Evolutionary conservation across 2,113 vertebrate species (phyloP), one percentile per base, ranked within the genome.

Genomic region (Hiodon tergisus): DNA sequence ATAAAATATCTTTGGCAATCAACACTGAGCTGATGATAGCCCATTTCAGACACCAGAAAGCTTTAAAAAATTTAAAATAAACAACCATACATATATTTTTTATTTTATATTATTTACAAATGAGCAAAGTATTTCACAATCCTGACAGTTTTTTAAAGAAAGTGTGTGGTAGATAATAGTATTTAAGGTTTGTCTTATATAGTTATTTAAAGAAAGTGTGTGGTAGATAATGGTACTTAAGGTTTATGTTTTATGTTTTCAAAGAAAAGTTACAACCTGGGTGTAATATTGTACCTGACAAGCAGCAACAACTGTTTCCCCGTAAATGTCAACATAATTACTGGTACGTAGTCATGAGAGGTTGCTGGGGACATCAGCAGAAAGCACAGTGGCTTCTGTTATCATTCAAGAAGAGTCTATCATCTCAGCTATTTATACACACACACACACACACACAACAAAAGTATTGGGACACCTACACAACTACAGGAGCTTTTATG

Each of bases 261-360:
- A 57, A 3, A 57, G 10, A 58, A 47, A 71, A 53, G n/a, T n/a
- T n/a, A 54, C 2, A 74, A 47, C 2, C 2, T 16, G 73, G 73
- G 31, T 73, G 71, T 53, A 70, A 70, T 61, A 62, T 67, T 59
- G 61, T 16, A 50, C 58, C 71, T 78, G 81, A 84, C 74, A 69
- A 78, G 72, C 81, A 84, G 73, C 58, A 82, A 74, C 83, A 84
- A 77, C 76, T 84, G 81, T 54, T 55, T 46, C 57, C 71, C 58
- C 46, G 68, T 79, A 78, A 58, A 73, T 76, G 77, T 82, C 82
- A 82, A 74, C 79, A 82, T 74, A 76, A 81, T 78, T 81, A 74
- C 53, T 58, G 51, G 61, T 72, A 31, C 67, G 78, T 79, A 67
- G 78, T 69, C 66, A 73, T 65, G 11, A 67, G 73, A 51, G 48